Conservation (phyloP, 1,140 invertebrate genomes). For the Magallana ariakensis region DNA sequence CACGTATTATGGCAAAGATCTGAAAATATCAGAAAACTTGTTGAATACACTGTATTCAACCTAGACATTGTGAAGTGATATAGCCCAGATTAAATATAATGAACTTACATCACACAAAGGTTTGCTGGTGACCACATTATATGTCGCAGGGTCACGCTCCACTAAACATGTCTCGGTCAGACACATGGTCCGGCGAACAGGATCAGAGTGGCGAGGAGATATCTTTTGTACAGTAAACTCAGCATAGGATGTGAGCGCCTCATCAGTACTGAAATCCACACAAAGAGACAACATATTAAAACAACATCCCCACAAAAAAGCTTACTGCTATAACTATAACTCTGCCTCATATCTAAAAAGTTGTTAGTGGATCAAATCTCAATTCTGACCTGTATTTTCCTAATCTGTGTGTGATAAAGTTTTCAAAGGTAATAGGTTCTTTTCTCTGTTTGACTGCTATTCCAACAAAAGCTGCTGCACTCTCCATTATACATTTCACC, state of each 20-base stretch:
- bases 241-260: conserved; percentile 78
- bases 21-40: conserved; percentile 65
- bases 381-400: conserved; percentile 90
- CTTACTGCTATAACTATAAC: too few species aligned
- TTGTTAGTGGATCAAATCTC: neutral
- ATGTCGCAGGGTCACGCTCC: conserved; percentile 97
- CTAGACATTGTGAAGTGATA: neutral
- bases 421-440: conserved; percentile 90
- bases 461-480: conserved; percentile 88
- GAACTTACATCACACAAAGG: conserved; percentile 89
- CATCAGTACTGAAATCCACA: conserved; percentile 75
- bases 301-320: too few species aligned
- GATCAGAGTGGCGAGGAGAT: conserved; percentile 73
- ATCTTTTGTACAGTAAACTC: conserved; percentile 79
- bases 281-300: too few species aligned
- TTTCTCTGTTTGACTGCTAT: conserved; percentile 91
- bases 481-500: conserved; percentile 90
- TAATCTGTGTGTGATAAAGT: conserved; percentile 91
- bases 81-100: neutral
- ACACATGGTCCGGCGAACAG: conserved; percentile 92
- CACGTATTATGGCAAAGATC: conserved; percentile 92
- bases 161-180: conserved; percentile 96
- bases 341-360: neutral
- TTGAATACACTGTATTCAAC: too few species aligned
- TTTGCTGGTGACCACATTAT: conserved; percentile 92